Conservation (phyloP, 92 coral and sea anemone species). For the Heliopora coerulea region DNA sequence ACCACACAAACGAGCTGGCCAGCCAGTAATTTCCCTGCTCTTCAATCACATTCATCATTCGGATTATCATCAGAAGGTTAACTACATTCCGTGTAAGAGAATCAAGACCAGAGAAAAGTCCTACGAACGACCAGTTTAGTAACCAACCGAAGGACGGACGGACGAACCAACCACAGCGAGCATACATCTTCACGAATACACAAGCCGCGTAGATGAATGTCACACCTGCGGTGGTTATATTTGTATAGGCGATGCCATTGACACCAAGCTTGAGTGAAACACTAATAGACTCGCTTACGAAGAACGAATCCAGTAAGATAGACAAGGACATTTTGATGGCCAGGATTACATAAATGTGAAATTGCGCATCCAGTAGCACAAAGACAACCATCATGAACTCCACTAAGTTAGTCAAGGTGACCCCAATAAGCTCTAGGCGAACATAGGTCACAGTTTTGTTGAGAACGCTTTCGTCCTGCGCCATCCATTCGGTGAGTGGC, state of each 20-base stretch:
- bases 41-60: slow-evolving; percentile 38
- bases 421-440: slow-evolving; percentile 29
- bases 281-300: slow-evolving; percentile 29
- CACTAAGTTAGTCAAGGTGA: slow-evolving; percentile 8
- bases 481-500: slow-evolving; percentile 32
- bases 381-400: slow-evolving; percentile 38
- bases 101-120: slow-evolving; percentile 34
- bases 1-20: slow-evolving; percentile 28
- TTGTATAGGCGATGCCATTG: slow-evolving; percentile 38
- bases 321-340: slow-evolving; percentile 29
- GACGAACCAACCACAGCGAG: background rate
- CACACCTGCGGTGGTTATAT: slow-evolving; percentile 24
- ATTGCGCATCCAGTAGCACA: slow-evolving; percentile 23
- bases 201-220: too few relatives aligned
- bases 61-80: slow-evolving; percentile 17
- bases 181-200: too few relatives aligned
- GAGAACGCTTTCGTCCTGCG: slow-evolving; percentile 24
- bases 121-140: too few relatives aligned
- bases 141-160: slow-evolving; percentile 28
- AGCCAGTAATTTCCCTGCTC: slow-evolving; percentile 37
- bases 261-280: slow-evolving; percentile 39
- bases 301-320: slow-evolving; percentile 35
- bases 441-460: slow-evolving; percentile 26
- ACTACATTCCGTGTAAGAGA: slow-evolving; percentile 31
- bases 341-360: slow-evolving; percentile 22